A percentile compares a stretch with the other conserved stretches of the same genome.
These are phyloP conservation scores for Magallana gigas DNA, from an alignment of 1,140 invertebrate genomes.

Conservation along the genomic window DNA sequence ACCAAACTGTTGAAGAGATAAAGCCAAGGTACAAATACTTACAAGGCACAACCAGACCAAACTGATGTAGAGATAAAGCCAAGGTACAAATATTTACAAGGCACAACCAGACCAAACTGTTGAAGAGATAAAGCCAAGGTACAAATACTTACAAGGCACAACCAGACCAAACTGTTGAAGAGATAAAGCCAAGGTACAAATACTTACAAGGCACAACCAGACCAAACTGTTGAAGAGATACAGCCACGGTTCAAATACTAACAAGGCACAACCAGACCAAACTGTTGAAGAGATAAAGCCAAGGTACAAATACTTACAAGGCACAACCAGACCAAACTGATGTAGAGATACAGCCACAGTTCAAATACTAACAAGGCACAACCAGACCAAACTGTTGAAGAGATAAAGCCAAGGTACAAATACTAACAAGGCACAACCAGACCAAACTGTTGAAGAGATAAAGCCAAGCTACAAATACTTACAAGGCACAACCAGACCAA, in stretches of 20 bases:
- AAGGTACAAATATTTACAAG: too few relatives aligned
- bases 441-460: conserved; percentile 36
- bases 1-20: too few relatives aligned
- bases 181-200: not conserved
- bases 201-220: too few relatives aligned
- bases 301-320: conserved; percentile 48
- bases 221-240: too few relatives aligned
- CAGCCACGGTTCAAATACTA: conserved; percentile 5
- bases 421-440: too few relatives aligned
- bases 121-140: too few relatives aligned
- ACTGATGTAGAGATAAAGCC: not conserved
- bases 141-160: too few relatives aligned
- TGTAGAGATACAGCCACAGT: not conserved
- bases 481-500: not conserved
- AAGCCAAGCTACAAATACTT: not conserved
- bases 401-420: not conserved
- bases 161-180: too few relatives aligned
- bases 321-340: conserved; percentile 47
- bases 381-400: too few relatives aligned
- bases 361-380: too few relatives aligned
- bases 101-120: not conserved
- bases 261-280: conserved; percentile 53
- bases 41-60: not conserved
- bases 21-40: too few relatives aligned
- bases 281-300: not conserved